Conservation (phyloP, 1,140 invertebrate genomes). For the Lordiphosa stackelbergi region DNA sequence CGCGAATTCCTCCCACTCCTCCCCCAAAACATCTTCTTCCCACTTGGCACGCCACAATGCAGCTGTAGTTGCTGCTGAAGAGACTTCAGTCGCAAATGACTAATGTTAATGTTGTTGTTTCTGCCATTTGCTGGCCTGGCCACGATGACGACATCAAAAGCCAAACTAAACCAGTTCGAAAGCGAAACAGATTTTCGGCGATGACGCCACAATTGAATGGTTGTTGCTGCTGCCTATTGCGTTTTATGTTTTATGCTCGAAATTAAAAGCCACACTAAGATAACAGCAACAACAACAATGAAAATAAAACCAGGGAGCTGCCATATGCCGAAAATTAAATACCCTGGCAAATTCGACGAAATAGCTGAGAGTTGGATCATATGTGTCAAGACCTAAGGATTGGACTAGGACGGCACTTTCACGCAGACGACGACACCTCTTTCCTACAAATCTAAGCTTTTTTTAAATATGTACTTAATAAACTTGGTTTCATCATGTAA, state of each 20-base stretch:
- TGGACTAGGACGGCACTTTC: too few relatives aligned
- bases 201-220: constrained; percentile 62
- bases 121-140: constrained; percentile 19
- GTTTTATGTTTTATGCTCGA: constrained; percentile 67
- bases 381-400: too few relatives aligned
- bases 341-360: too few relatives aligned
- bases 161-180: constrained; percentile 60
- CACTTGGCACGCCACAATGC: constrained; percentile 52
- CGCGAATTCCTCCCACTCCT: constrained; percentile 25
- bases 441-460: too few relatives aligned
- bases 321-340: too few relatives aligned
- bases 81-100: constrained; percentile 40
- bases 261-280: constrained; percentile 49
- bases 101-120: constrained; percentile 38
- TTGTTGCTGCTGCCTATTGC: constrained; percentile 35
- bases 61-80: constrained; percentile 28
- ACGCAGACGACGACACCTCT: too few relatives aligned
- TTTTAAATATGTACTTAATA: too few relatives aligned
- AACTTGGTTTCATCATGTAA: too few relatives aligned
- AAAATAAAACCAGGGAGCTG: neutral
- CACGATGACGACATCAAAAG: constrained; percentile 59
- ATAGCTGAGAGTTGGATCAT: too few relatives aligned
- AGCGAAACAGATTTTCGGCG: constrained; percentile 62
- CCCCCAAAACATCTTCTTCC: constrained; percentile 24
- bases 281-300: neutral